phyloP scores from a whole-genome alignment of 2,888 invertebrate genomes.

The Heliconius ismenius region DNA sequence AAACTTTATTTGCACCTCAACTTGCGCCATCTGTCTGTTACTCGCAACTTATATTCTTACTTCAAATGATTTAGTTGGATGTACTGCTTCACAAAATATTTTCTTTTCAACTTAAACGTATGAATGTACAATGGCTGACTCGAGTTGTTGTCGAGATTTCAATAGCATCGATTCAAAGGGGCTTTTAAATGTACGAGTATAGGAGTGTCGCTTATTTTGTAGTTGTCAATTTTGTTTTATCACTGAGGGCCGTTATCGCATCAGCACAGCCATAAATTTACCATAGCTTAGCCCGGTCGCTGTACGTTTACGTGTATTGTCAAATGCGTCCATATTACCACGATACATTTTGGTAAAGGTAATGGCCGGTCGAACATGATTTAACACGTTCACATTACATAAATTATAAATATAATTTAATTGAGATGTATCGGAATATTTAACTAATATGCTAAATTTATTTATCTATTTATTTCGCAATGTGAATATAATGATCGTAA shows the following conservation, averaged over 20 bases:
- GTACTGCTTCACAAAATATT: constrained; percentile 74
- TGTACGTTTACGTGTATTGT: constrained; percentile 38
- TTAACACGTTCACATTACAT: constrained; percentile 30
- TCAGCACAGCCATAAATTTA: constrained; percentile 42
- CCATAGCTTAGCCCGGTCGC: constrained; percentile 39
- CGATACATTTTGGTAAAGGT: constrained; percentile 39
- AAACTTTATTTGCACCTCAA: constrained; percentile 80
- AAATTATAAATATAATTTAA: constrained; percentile 17
- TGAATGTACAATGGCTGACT: constrained; percentile 66
- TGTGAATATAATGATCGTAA: neutral
- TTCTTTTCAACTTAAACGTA: constrained; percentile 72
- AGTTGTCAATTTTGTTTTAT: constrained; percentile 41
- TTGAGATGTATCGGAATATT: constrained; percentile 10
- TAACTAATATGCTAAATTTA: neutral
- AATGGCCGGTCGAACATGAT: constrained; percentile 37
- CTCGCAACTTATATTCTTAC: constrained; percentile 75
- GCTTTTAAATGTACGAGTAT: constrained; percentile 38
- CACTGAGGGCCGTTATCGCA: constrained; percentile 40
- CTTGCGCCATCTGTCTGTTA: constrained; percentile 57
- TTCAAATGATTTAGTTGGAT: constrained; percentile 79
- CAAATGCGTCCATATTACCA: constrained; percentile 39
- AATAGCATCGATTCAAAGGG: constrained; percentile 45
- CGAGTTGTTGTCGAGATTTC: constrained; percentile 46
- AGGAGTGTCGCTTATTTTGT: constrained; percentile 39
- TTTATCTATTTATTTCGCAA: neutral